A percentile compares a stretch with the other conserved stretches of the same genome.
phyloP scores from a whole-genome alignment of 2,888 invertebrate genomes.

The Brassicogethes aeneus region DNA sequence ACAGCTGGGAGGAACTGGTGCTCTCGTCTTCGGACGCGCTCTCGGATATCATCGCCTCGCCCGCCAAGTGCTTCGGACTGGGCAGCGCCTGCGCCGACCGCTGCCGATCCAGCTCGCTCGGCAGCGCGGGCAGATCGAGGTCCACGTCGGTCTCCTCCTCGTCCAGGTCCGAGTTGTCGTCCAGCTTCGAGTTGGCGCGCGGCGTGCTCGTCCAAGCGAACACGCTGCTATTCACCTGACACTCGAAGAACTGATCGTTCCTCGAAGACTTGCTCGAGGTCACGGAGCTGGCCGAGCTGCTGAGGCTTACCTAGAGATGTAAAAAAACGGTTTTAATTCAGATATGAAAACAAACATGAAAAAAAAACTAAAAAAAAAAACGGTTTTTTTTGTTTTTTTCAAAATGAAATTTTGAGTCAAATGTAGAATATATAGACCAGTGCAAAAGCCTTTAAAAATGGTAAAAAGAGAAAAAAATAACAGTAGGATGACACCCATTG shows the following conservation, averaged over 20 bases:
- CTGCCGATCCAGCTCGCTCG: constrained; percentile 36
- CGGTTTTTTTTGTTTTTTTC: too few relatives aligned
- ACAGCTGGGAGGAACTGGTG: constrained; percentile 43
- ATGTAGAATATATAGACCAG: too few relatives aligned
- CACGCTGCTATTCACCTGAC: too few relatives aligned
- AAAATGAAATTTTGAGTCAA: too few relatives aligned
- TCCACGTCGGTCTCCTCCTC: constrained; percentile 27
- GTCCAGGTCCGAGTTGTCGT: constrained; percentile 21
- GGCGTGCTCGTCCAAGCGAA: constrained; percentile 12
- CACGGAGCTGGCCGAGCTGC: constrained; percentile 46
- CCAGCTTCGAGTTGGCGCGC: constrained; percentile 6
- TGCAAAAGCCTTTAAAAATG: too few relatives aligned
- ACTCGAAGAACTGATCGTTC: background rate
- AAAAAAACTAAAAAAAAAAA: too few relatives aligned
- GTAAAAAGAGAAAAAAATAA: too few relatives aligned
- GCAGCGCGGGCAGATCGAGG: constrained; percentile 35
- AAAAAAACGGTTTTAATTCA: too few relatives aligned
- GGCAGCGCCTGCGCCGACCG: constrained; percentile 30
- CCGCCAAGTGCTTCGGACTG: constrained; percentile 56
- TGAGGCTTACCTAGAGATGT: constrained; percentile 40
- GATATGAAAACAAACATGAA: too few relatives aligned
- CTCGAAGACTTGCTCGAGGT: constrained; percentile 15
- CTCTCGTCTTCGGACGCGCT: constrained; percentile 52
- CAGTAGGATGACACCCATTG: too few relatives aligned
- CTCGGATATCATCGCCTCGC: constrained; percentile 61